These are phyloP conservation scores for Poeciliopsis occidentalis DNA, from an alignment of 2,113 vertebrate species.

Conservation along the genomic window DNA sequence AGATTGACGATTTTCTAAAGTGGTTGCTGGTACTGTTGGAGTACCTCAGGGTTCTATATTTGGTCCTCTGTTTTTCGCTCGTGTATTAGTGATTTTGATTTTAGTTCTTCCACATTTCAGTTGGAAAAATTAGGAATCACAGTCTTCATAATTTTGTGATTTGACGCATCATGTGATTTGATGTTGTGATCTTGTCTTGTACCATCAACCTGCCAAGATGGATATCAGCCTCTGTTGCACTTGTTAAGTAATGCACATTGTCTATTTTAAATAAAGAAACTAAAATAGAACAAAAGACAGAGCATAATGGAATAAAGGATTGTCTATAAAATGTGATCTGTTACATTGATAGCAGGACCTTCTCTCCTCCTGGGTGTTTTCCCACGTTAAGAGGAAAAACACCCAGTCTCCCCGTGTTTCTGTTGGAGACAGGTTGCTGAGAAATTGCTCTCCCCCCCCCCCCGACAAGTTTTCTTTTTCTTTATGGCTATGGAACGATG, in stretches of 20 bases:
- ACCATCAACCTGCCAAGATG: not conserved
- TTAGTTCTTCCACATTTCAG: too few relatives aligned
- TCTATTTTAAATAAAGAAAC: not conserved
- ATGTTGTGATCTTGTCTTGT: not conserved
- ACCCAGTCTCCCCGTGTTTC: conserved; percentile 44
- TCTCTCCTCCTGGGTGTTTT: too few relatives aligned
- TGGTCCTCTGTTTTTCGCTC: not conserved
- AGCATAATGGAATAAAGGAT: not conserved
- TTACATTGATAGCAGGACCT: conserved; percentile 30
- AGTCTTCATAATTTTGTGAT: not conserved
- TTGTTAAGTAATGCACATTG: not conserved
- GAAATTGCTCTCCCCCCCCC: conserved; percentile 46
- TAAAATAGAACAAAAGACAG: too few relatives aligned
- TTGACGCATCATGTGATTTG: not conserved
- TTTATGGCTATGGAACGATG: conserved; percentile 45
- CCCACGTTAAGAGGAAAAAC: conserved; percentile 14
- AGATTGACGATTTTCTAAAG: not conserved
- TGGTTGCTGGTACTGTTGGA: not conserved
- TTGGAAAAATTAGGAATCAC: not conserved
- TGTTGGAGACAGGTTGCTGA: conserved; percentile 66
- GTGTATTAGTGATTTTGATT: not conserved
- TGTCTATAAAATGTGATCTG: not conserved
- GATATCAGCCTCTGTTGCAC: not conserved
- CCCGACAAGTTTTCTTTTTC: conserved; percentile 64
- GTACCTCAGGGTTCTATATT: not conserved